Evolutionary conservation across 2,113 vertebrate genomes (phyloP).

Genomic region (Heteronetta atricapilla): DNA sequence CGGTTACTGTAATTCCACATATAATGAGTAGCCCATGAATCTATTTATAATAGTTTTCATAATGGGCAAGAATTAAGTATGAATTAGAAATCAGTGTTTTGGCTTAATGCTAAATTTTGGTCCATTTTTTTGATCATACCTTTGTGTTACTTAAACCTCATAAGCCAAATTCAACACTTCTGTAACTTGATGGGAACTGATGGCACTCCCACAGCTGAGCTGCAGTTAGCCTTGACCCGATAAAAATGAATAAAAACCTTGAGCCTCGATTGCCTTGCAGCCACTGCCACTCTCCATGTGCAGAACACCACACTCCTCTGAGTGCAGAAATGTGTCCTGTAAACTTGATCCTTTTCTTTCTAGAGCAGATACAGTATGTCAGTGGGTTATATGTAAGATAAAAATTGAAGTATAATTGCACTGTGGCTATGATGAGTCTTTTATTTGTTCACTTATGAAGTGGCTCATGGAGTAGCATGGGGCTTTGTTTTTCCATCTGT

Average conservation of each 20-base stretch:
- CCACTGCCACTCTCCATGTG: background rate
- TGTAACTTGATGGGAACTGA: background rate
- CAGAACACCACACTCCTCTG: background rate
- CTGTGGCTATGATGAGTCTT: background rate
- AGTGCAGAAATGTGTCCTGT: background rate
- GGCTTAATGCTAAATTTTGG: background rate
- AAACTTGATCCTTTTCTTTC: background rate
- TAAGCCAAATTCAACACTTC: background rate
- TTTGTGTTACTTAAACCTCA: background rate
- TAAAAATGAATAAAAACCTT: background rate
- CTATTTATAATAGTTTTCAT: background rate
- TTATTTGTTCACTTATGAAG: background rate
- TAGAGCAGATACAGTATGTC: background rate
- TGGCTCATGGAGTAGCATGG: background rate
- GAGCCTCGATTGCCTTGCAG: background rate
- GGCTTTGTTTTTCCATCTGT: slow-evolving; percentile 48
- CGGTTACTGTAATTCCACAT: background rate
- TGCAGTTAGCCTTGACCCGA: background rate
- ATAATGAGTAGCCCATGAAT: background rate
- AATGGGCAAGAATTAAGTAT: background rate
- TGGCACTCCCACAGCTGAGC: background rate
- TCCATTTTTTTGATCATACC: background rate
- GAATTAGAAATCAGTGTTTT: background rate
- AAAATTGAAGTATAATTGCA: background rate
- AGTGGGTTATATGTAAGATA: background rate